phyloP scores from a whole-genome alignment of 2,113 vertebrate species.

The Pedetes capensis region DNA sequence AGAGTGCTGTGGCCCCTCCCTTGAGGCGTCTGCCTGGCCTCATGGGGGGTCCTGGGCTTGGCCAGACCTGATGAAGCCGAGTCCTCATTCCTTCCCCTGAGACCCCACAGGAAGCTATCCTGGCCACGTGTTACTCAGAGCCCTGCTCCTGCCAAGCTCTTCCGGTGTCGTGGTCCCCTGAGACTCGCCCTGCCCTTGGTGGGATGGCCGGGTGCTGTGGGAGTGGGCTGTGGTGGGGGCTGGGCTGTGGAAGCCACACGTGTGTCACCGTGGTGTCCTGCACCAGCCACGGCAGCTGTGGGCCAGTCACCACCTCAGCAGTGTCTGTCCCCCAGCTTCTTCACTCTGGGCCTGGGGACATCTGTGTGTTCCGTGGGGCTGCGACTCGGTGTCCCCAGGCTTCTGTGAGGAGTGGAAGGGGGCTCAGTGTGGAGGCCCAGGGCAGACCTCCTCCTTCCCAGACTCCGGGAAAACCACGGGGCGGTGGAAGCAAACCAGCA shows the following conservation, averaged over 20 bases:
- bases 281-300: accelerated
- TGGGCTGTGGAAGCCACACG: not conserved
- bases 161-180: accelerated
- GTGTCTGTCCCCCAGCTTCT: accelerated
- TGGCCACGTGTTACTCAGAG: too few relatives aligned
- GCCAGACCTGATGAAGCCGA: not conserved
- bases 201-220: too few relatives aligned
- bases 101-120: not conserved
- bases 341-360: accelerated
- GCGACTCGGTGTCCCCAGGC: too few relatives aligned
- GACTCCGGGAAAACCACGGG: not conserved
- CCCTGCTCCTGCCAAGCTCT: not conserved
- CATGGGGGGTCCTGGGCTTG: too few relatives aligned
- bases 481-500: too few relatives aligned
- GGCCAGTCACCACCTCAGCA: accelerated
- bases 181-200: not conserved
- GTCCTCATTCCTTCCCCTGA: not conserved
- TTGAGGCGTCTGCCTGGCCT: not conserved
- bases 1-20: accelerated
- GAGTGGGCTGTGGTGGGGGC: accelerated
- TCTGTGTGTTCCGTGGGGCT: accelerated
- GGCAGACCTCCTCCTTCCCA: not conserved
- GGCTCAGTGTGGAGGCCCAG: accelerated
- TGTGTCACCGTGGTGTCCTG: too few relatives aligned
- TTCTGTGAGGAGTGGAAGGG: not conserved